Conservation (phyloP, 2,113 vertebrate species). For the Sardina pilchardus region DNA sequence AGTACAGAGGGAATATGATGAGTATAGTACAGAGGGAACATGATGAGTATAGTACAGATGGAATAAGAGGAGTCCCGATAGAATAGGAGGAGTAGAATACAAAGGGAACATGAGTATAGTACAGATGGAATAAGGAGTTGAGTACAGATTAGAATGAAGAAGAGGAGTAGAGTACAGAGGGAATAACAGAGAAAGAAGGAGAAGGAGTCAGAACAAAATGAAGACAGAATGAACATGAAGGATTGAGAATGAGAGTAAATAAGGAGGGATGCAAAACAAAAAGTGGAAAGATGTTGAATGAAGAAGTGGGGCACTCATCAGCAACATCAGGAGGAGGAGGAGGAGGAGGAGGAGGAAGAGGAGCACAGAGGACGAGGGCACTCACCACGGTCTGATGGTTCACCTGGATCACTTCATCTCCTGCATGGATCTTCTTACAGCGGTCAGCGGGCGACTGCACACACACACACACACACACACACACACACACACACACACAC, state of each 20-base stretch:
- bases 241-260: too few species aligned
- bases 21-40: background rate
- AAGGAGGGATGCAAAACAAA: background rate
- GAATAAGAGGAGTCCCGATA: too few species aligned
- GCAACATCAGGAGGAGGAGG: background rate
- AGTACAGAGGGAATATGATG: background rate
- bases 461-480: background rate
- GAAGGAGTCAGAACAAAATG: background rate
- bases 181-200: background rate
- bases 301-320: background rate
- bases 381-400: constrained; percentile 55
- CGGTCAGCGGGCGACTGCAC: constrained; percentile 48
- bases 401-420: constrained; percentile 53
- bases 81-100: background rate
- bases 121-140: too few species aligned
- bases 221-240: background rate
- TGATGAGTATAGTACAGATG: background rate
- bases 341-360: background rate
- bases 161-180: background rate
- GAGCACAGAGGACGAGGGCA: background rate
- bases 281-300: background rate
- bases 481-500: too few species aligned
- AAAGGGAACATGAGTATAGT: too few species aligned
- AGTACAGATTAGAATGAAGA: too few species aligned
- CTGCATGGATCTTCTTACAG: constrained; percentile 54